A percentile compares a stretch with the other conserved stretches of the same genome.
phyloP scores from a whole-genome alignment of 2,113 vertebrate genomes.

The Chelonoidis abingdonii region DNA sequence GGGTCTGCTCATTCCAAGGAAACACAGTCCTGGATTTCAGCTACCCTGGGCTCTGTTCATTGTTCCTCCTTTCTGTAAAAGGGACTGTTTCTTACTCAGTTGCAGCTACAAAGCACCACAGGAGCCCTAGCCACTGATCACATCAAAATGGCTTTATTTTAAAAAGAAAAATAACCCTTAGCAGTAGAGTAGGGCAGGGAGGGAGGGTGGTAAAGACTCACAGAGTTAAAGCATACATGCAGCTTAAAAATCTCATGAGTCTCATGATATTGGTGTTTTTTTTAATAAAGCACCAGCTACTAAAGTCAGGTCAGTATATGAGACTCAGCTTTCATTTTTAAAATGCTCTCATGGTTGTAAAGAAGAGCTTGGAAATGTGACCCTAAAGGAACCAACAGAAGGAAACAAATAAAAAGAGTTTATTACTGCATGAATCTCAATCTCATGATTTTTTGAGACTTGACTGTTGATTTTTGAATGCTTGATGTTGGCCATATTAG shows the following conservation, averaged over 20 bases:
- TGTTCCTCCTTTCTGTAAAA: not conserved
- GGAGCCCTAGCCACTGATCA: not conserved
- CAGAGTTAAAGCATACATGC: not conserved
- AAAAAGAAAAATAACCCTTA: no score
- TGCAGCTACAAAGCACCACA: not conserved
- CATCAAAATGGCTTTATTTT: not conserved
- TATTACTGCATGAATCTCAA: not conserved
- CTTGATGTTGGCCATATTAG: not conserved
- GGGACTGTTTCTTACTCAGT: not conserved
- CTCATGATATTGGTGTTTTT: not conserved
- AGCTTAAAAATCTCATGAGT: not conserved
- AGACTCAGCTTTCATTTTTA: not conserved
- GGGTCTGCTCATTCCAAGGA: not conserved
- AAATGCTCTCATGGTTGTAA: not conserved
- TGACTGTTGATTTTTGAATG: not conserved
- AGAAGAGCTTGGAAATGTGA: not conserved
- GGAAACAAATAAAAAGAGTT: not conserved
- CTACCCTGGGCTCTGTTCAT: accelerated
- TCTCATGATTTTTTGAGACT: not conserved
- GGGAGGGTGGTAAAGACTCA: not conserved
- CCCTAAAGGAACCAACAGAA: not conserved
- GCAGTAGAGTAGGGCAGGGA: not conserved
- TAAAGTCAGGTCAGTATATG: not conserved
- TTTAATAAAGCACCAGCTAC: not conserved
- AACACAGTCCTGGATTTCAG: accelerated